phyloP scores from a whole-genome alignment of 2,888 invertebrate species.

The Cosmia pyralina region DNA sequence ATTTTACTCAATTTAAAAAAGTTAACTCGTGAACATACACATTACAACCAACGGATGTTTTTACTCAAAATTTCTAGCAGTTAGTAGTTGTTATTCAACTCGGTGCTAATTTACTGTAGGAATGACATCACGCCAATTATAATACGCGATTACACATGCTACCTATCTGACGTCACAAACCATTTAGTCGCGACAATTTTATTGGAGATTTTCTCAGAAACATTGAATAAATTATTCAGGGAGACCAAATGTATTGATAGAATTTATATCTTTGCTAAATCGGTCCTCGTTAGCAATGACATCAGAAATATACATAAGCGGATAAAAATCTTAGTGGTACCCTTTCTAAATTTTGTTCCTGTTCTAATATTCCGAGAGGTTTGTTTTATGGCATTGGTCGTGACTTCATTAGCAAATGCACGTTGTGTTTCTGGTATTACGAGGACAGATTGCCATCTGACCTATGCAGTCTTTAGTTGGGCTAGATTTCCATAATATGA shows the following conservation, averaged over 20 bases:
- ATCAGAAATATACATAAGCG: slow-evolving; percentile 42
- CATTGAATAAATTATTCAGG: slow-evolving; percentile 33
- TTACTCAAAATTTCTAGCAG: slow-evolving; percentile 39
- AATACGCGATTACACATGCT: slow-evolving; percentile 56
- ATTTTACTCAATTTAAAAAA: slow-evolving; percentile 43
- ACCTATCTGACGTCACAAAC: slow-evolving; percentile 46
- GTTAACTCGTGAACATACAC: slow-evolving; percentile 1
- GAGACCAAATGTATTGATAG: slow-evolving; percentile 6
- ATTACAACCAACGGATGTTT: slow-evolving; percentile 29
- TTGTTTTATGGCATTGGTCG: slow-evolving; percentile 45
- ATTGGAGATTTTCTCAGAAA: slow-evolving; percentile 44
- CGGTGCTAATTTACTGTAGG: slow-evolving; percentile 63
- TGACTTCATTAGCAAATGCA: slow-evolving; percentile 49
- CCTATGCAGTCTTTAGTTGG: slow-evolving; percentile 29
- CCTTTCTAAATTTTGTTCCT: slow-evolving; percentile 19
- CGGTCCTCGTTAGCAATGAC: slow-evolving; percentile 25
- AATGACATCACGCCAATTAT: slow-evolving; percentile 73
- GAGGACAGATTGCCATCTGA: slow-evolving; percentile 36
- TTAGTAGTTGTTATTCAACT: slow-evolving; percentile 63
- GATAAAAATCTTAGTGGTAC: slow-evolving; percentile 18
- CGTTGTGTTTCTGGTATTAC: slow-evolving; percentile 23
- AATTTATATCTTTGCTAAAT: slow-evolving; percentile 15
- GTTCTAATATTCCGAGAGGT: slow-evolving; percentile 33
- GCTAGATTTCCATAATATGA: slow-evolving; percentile 22
- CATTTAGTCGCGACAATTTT: slow-evolving; percentile 35